These are phyloP conservation scores for Porites lutea DNA, from an alignment of 64 coral and sea anemone species.

Conservation along the genomic window DNA sequence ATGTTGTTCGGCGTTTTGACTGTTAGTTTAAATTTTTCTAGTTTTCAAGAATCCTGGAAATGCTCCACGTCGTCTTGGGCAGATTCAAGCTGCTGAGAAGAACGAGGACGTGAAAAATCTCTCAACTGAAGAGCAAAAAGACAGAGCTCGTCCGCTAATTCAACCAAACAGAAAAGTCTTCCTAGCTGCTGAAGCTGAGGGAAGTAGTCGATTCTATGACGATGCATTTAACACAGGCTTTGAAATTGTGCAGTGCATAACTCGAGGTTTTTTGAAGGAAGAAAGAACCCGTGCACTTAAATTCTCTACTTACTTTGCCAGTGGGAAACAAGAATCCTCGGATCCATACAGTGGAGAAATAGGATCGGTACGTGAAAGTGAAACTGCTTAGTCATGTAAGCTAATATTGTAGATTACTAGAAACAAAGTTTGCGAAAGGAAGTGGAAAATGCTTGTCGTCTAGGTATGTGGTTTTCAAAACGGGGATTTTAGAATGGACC, in stretches of 20 bases:
- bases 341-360: constrained; percentile 54
- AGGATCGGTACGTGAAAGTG: constrained; percentile 60
- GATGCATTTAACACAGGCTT: constrained; percentile 36
- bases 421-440: no score
- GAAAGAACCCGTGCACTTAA: constrained; percentile 16
- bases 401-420: no score
- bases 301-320: constrained; percentile 11
- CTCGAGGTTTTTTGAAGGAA: constrained; percentile 3
- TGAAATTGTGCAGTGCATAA: constrained; percentile 47
- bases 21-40: not conserved
- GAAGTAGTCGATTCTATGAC: not conserved
- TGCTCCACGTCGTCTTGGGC: constrained; percentile 74
- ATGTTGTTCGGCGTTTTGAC: not conserved
- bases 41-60: constrained; percentile 29
- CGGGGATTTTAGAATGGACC: no score
- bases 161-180: not conserved
- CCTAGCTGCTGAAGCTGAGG: not conserved
- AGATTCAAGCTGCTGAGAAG: constrained; percentile 82
- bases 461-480: no score
- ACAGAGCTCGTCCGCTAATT: not conserved
- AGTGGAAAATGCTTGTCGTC: no score
- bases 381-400: not conserved
- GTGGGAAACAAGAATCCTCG: constrained; percentile 35
- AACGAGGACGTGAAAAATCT: constrained; percentile 39
- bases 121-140: not conserved